A percentile compares a stretch with the other conserved stretches of the same genome.
phyloP scores from a whole-genome alignment of 2,113 vertebrate genomes.

The Mobula birostris region DNA sequence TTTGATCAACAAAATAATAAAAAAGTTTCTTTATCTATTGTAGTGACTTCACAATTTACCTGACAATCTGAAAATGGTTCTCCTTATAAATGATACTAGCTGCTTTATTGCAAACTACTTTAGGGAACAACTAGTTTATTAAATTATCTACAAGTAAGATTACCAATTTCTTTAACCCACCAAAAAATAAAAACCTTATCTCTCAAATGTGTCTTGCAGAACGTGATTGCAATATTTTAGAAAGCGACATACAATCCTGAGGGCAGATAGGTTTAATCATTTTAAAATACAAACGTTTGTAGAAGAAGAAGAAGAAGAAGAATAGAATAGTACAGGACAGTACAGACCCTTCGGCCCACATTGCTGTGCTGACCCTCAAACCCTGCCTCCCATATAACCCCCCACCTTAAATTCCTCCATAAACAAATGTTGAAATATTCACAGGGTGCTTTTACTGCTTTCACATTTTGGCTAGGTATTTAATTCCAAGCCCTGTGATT shows the following conservation, averaged over 20 bases:
- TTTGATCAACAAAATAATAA: slow-evolving; percentile 54
- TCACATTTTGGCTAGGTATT: no score
- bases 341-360: no score
- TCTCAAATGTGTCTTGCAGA: background rate
- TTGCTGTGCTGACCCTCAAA: no score
- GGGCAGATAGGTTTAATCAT: background rate
- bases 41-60: slow-evolving; percentile 57
- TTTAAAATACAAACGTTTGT: no score
- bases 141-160: background rate
- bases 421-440: no score
- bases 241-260: background rate
- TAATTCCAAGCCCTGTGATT: no score
- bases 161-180: background rate
- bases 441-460: no score
- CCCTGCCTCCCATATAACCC: no score
- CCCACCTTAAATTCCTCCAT: no score
- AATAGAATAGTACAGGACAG: no score
- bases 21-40: slow-evolving; percentile 46
- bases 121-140: slow-evolving; percentile 38
- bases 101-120: slow-evolving; percentile 40
- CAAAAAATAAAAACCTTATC: background rate
- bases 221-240: background rate
- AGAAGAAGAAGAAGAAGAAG: no score
- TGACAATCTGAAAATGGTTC: slow-evolving; percentile 44
- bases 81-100: slow-evolving; percentile 46